Base-by-base conservation (phyloP, 2,113 vertebrate species). In the Sakesphorus luctuosus region DNA sequence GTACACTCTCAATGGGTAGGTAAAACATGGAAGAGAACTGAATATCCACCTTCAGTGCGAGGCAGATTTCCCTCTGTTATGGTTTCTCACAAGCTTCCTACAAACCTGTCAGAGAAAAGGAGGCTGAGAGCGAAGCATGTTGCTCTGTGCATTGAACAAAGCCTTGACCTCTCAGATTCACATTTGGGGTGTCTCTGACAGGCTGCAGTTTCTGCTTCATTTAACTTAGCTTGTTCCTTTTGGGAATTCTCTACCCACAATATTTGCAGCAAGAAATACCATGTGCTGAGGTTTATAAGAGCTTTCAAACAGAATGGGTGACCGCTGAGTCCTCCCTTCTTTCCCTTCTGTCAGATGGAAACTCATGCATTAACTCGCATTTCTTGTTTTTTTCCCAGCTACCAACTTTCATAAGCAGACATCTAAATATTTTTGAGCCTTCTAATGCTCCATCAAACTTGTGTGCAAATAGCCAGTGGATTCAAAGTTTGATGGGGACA, bases 131-230 rank as follows among this genome's bases (percentile, higher is more conserved):
- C 7, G 26, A 90, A 86, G 75, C 0, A 2, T 62, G 67, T 59
- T 59, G 50, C 36, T 82, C 38, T 53, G 29, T 66, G 47, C 33
- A 73, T 8, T 63, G 76, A 93, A 78, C 52, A 92, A 84, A 89
- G 49, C 58, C 55, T 92, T 11, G 6, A 31, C 36, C 76, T 84
- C 84, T 55, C 89, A 44, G 26, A 71, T 94, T 75, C 69, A 44
- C 38, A 31, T 79, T 62, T 71, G 62, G 72, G 67, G 67, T 85
- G 61, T 44, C 78, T 95, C 85, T 92, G 88, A 90, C 82, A 94
- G 43, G 73, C 43, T 83, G 59, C 68, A 69, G 83, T 67, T 97
- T 92, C 83, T 92, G 93, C 89, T 95, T 89, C 95, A 87, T 81
- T 92, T 81, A 81, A 71, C 35, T 4, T 9, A 61, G 33, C 38